Conservation (phyloP, 2,888 invertebrate species). For the Pheosia gnoma region DNA sequence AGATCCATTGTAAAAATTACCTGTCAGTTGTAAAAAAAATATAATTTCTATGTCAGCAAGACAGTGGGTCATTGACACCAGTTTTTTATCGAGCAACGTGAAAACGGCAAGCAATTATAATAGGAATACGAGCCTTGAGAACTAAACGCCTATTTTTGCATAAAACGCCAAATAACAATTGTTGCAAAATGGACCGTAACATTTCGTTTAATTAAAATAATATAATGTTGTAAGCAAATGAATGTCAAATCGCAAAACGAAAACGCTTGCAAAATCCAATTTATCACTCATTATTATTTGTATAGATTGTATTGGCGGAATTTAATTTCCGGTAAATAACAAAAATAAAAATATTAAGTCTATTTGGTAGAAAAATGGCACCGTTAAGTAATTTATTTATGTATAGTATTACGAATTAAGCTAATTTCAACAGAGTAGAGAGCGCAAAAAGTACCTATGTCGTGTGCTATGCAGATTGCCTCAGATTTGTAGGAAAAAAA, state of each 20-base stretch:
- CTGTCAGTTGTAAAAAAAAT: neutral
- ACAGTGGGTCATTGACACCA: slow-evolving; percentile 5
- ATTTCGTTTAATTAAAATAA: slow-evolving; percentile 28
- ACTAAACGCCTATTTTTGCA: slow-evolving; percentile 19
- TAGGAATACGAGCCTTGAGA: slow-evolving; percentile 19
- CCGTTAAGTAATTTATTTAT: too few relatives aligned
- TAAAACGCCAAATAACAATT: slow-evolving; percentile 17
- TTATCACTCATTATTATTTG: neutral
- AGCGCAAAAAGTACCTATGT: neutral
- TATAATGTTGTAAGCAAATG: slow-evolving; percentile 24
- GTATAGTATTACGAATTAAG: too few relatives aligned
- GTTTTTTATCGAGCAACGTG: neutral
- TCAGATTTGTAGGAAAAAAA: neutral
- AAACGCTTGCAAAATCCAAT: slow-evolving; percentile 1
- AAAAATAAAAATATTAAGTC: too few relatives aligned
- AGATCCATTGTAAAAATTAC: neutral
- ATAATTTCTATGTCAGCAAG: neutral
- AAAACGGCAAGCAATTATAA: slow-evolving; percentile 13
- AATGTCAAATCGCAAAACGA: slow-evolving; percentile 6
- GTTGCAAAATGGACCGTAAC: slow-evolving; percentile 29
- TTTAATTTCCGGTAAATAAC: neutral
- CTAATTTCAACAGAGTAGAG: too few relatives aligned
- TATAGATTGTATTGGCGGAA: neutral
- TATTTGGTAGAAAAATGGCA: too few relatives aligned
- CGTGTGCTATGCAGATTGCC: neutral